Base-by-base conservation (phyloP, 2,797 vertebrate genomes). In the Alosa sapidissima region DNA sequence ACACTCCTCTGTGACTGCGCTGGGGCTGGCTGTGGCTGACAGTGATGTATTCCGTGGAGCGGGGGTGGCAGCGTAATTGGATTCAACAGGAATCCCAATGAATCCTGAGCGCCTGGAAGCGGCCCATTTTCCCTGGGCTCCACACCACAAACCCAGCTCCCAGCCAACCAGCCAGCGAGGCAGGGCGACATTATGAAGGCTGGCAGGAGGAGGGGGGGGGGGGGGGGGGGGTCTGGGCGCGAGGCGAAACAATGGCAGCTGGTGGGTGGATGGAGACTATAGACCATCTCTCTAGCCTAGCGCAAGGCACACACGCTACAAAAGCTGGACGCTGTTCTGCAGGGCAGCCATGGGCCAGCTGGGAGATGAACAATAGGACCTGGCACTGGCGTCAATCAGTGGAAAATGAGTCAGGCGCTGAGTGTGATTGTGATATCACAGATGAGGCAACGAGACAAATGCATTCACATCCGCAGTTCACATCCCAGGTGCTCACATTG, bases 1-100 rank as follows among this genome's bases (percentile, higher is more conserved):
- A 65, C 78, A 36, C 58, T 58, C 60, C 47, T 65, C 36, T 10
- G 5, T 68, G 48, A 81, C 33, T 36, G 33, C 10, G 82, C 82
- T 51, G 52, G 16, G 47, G 24, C 41, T 5, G 8, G 65, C 48
- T 36, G 60, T 24, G 2, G 48, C 55, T 84, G 78, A 86, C 58
- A 84, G 78, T 81, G 78, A 81, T 86, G 47, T 49, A 83, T 86
- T 86, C 83, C 82, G 51, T 72, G 86, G 82, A 11, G 55, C 89
- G 86, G 88, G 90, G 89, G 88, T 84, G 10, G 91, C 90, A 84
- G 89, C 85, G 87, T 91, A 90, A 92, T 89, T 91, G 91, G 87
- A 92, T 91, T 89, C 90, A 90, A 86, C 19, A 87, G 91, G 90
- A 92, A 92, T 94, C 88, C 88, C 90, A 90, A 91, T 92, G 89